These are phyloP conservation scores for Antheraea assamensis DNA, from an alignment of 2,888 invertebrate species.

Conservation along the genomic window DNA sequence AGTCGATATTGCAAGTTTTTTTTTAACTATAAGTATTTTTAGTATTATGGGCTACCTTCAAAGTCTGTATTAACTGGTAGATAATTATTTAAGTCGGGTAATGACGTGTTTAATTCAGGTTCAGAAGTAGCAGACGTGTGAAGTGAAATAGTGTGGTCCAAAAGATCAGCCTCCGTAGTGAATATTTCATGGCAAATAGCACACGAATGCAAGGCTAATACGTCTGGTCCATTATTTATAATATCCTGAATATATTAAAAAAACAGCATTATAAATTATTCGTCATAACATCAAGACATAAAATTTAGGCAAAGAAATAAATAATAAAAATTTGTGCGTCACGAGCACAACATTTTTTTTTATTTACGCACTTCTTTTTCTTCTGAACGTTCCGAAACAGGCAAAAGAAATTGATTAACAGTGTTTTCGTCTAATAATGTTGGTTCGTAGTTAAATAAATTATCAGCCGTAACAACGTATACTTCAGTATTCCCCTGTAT, in stretches of 20 bases:
- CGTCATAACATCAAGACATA: neutral
- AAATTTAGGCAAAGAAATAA: neutral
- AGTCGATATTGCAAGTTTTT: neutral
- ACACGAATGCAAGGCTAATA: conserved; percentile 70
- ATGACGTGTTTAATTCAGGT: conserved; percentile 23
- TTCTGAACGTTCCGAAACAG: conserved; percentile 52
- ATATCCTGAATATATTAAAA: conserved; percentile 43
- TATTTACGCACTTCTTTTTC: conserved; percentile 43
- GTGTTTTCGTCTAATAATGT: conserved; percentile 71
- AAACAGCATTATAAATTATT: neutral
- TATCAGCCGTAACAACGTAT: conserved; percentile 58
- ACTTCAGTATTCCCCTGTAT: conserved; percentile 46
- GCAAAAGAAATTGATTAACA: conserved; percentile 72
- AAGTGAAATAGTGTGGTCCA: conserved; percentile 69
- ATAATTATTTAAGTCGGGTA: conserved; percentile 11
- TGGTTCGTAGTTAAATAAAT: conserved; percentile 63
- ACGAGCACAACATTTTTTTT: neutral
- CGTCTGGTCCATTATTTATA: conserved; percentile 55
- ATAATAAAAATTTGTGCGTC: neutral
- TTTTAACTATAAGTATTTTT: conserved; percentile 14
- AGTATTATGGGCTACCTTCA: conserved; percentile 10
- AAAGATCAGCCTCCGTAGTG: conserved; percentile 67
- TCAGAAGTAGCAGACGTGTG: conserved; percentile 56
- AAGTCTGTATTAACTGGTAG: neutral
- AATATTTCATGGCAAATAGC: conserved; percentile 75